phyloP scores from a whole-genome alignment of 2,888 invertebrate species.

The Athrips mouffetella region DNA sequence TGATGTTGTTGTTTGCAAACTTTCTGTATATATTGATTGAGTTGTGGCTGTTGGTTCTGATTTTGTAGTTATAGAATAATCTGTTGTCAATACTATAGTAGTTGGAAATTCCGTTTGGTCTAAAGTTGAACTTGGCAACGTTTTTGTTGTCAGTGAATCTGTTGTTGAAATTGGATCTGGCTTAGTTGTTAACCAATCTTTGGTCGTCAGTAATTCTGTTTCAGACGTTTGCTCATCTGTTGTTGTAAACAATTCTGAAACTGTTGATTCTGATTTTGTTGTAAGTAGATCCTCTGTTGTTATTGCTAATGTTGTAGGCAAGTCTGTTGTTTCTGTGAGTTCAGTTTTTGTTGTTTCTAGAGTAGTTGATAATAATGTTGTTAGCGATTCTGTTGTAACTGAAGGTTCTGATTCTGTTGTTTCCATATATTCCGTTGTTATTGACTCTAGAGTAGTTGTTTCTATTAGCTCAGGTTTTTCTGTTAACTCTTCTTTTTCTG shows the following conservation, averaged over 20 bases:
- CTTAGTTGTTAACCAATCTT: neutral
- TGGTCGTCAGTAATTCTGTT: slow-evolving; percentile 1
- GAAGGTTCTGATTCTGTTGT: neutral
- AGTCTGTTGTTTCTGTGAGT: neutral
- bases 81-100: neutral
- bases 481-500: no score
- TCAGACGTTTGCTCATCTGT: neutral
- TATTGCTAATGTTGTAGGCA: slow-evolving; percentile 13
- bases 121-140: neutral
- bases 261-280: neutral
- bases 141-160: neutral
- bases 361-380: slow-evolving; percentile 2
- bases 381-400: neutral
- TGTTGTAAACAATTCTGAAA: slow-evolving; percentile 6
- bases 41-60: slow-evolving; percentile 1
- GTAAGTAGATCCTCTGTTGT: slow-evolving; percentile 5
- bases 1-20: neutral
- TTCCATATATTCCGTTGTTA: neutral
- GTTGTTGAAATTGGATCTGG: neutral
- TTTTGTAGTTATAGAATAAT: neutral
- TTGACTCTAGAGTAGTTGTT: neutral
- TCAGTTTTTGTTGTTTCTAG: slow-evolving; percentile 6
- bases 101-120: neutral
- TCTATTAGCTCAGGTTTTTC: no score
- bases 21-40: neutral